Evolutionary conservation across 2,113 vertebrate species (phyloP).

Genomic region (Ahaetulla prasina): DNA sequence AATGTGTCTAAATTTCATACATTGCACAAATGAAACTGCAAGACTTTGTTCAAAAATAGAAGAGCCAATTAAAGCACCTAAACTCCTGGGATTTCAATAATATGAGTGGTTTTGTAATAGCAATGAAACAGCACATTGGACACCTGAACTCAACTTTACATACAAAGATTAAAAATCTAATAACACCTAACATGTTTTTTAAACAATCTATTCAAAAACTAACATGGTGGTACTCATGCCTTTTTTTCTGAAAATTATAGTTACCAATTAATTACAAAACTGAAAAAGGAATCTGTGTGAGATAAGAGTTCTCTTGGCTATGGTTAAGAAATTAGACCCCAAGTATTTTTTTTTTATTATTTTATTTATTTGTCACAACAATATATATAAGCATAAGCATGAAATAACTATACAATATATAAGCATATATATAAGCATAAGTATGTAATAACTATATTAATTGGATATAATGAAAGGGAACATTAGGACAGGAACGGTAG

Average conservation of each 20-base stretch:
- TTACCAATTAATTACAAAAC: neutral
- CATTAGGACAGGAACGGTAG: no score
- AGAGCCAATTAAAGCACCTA: neutral
- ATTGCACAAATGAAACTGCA: neutral
- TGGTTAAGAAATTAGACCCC: neutral
- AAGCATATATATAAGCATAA: no score
- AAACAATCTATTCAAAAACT: neutral
- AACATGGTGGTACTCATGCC: neutral
- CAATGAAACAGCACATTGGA: neutral
- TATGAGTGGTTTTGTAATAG: neutral
- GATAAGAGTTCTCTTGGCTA: no score
- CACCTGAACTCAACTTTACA: neutral
- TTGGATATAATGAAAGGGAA: no score
- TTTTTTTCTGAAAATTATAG: neutral
- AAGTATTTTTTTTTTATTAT: no score
- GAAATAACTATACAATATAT: no score
- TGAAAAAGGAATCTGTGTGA: neutral
- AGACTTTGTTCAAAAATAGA: constrained; percentile 15
- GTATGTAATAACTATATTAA: no score
- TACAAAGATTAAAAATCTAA: neutral
- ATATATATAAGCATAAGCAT: no score
- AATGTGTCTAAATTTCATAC: constrained; percentile 31
- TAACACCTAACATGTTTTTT: neutral
- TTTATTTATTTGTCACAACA: no score
- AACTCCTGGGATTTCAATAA: neutral